phyloP scores from a whole-genome alignment of 2,113 vertebrate species.

The Accipiter virgatus region DNA sequence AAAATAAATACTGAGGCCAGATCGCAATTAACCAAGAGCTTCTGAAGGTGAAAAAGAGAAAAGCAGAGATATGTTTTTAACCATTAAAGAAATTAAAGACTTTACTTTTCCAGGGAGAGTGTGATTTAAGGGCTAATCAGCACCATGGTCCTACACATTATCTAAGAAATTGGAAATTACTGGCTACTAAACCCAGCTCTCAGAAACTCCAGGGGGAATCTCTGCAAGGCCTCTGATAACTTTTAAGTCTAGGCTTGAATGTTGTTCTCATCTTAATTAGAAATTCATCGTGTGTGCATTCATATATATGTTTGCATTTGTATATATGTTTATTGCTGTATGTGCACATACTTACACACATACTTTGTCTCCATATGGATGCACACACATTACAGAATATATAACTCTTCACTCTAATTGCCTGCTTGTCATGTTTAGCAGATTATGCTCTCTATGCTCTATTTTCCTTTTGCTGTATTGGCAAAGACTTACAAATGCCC shows the following conservation, averaged over 20 bases:
- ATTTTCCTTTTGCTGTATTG: slow-evolving; percentile 37
- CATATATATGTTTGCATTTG: neutral
- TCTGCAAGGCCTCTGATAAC: slow-evolving; percentile 72
- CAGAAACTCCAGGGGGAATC: slow-evolving; percentile 67
- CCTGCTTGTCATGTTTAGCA: slow-evolving; percentile 45
- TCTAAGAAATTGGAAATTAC: slow-evolving; percentile 74
- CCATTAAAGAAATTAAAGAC: slow-evolving; percentile 71
- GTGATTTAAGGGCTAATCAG: slow-evolving; percentile 73
- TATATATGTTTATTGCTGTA: neutral
- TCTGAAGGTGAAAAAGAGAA: slow-evolving; percentile 62
- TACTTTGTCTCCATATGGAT: slow-evolving; percentile 45
- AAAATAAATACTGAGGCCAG: neutral
- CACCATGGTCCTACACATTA: slow-evolving; percentile 63
- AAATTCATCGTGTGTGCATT: neutral
- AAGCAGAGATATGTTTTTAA: slow-evolving; percentile 26
- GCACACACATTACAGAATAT: neutral
- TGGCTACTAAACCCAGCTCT: slow-evolving; percentile 63
- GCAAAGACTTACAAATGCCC: slow-evolving; percentile 54
- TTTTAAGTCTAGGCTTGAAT: slow-evolving; percentile 53
- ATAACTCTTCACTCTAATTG: slow-evolving; percentile 48
- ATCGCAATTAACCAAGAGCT: neutral
- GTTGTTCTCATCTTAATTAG: slow-evolving; percentile 58
- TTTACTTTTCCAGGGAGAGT: slow-evolving; percentile 63
- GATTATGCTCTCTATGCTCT: slow-evolving; percentile 36
- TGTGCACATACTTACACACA: neutral